Evolutionary conservation across 2,888 invertebrate genomes (phyloP).

Genomic region (Cerceris rybyensis): DNA sequence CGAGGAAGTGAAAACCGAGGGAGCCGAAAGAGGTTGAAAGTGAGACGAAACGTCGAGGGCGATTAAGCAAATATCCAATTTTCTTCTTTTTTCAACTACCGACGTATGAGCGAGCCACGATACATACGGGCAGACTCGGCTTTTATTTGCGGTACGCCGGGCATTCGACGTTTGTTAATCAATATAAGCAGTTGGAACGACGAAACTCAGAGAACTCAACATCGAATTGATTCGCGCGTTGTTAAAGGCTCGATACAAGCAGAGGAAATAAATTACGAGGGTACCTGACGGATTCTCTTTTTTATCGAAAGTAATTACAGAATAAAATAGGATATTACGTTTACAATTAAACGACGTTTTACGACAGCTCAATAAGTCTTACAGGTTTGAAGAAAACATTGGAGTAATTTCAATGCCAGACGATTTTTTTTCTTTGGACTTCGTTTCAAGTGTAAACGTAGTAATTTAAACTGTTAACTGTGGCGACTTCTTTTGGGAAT

Average conservation of each 20-base stretch:
- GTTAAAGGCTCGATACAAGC: constrained; percentile 15
- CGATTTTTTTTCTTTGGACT: neutral
- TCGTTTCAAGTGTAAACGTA: neutral
- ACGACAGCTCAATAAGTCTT: constrained; percentile 14
- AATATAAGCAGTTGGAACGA: constrained; percentile 42
- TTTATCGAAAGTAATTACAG: constrained; percentile 36
- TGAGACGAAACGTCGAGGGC: constrained; percentile 55
- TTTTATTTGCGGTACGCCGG: constrained; percentile 62
- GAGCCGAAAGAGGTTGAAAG: constrained; percentile 45
- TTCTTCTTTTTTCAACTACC: constrained; percentile 39
- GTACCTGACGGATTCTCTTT: constrained; percentile 20
- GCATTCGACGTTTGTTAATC: constrained; percentile 57
- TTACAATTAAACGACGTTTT: constrained; percentile 28
- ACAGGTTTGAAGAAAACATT: neutral
- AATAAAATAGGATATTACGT: constrained; percentile 34
- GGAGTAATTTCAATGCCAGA: neutral
- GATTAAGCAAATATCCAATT: constrained; percentile 69
- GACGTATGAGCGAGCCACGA: constrained; percentile 43
- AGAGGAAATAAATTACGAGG: constrained; percentile 42
- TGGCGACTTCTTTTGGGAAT: too few species aligned
- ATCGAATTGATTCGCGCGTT: constrained; percentile 45
- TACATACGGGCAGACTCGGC: constrained; percentile 47
- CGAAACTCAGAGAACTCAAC: constrained; percentile 39
- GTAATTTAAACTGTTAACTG: too few species aligned
- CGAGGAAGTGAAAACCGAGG: constrained; percentile 32